A percentile compares a stretch with the other conserved stretches of the same genome.
Evolutionary conservation across 2,113 vertebrate genomes (phyloP).

Genomic region (Amazona guildingii): DNA sequence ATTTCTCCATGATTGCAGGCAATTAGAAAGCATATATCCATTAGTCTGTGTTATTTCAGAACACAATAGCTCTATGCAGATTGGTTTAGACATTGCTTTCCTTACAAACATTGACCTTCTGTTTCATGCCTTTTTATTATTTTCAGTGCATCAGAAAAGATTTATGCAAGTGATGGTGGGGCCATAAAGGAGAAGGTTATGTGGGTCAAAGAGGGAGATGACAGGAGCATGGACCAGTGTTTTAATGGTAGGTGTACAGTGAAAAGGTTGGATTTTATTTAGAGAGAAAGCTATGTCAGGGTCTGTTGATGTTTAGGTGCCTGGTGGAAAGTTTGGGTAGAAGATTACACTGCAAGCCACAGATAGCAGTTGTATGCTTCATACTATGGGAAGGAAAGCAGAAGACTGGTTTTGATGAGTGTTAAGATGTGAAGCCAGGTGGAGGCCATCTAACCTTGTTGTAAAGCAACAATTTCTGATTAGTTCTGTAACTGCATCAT

Average conservation of each 20-base stretch:
- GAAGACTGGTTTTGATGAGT: background rate
- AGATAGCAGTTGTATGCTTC: background rate
- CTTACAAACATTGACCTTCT: background rate
- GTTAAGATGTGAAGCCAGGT: background rate
- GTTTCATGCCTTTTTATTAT: conserved; percentile 5
- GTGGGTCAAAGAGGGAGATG: background rate
- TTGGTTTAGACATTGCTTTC: background rate
- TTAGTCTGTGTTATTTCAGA: background rate
- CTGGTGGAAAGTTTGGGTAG: background rate
- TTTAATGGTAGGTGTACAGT: background rate
- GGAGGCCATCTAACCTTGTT: background rate
- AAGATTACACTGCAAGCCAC: background rate
- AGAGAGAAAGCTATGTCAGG: background rate
- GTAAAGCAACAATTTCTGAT: background rate
- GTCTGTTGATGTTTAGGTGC: background rate
- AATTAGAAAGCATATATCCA: conserved; percentile 19
- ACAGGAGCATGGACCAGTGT: background rate
- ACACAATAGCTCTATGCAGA: background rate
- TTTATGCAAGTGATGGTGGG: background rate
- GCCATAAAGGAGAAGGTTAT: background rate
- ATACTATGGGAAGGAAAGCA: background rate
- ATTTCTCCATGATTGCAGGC: background rate
- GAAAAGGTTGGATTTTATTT: conserved; percentile 10
- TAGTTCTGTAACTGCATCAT: background rate
- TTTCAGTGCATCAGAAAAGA: background rate